A percentile compares a stretch with the other conserved stretches of the same genome.
These are phyloP conservation scores for Spilarctia lutea DNA, from an alignment of 2,888 invertebrate species.

Conservation along the genomic window DNA sequence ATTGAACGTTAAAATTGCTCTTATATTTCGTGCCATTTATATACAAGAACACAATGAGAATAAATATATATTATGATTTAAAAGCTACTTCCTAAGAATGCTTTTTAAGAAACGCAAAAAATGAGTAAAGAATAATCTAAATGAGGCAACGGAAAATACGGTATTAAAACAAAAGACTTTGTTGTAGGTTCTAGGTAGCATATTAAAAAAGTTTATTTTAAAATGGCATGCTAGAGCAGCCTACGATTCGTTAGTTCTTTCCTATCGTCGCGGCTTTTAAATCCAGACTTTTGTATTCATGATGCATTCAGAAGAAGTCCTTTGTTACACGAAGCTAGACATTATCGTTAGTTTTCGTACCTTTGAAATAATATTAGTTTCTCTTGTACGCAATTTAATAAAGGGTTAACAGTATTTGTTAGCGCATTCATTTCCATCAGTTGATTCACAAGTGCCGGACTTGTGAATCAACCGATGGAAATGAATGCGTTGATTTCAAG, in stretches of 20 bases:
- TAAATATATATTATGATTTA: conserved; percentile 20
- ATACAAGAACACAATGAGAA: conserved; percentile 17
- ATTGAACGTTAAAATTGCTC: conserved; percentile 35
- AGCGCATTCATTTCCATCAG: too few relatives aligned
- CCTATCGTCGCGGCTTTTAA: conserved; percentile 65
- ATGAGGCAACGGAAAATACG: conserved; percentile 60
- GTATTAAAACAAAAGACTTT: conserved; percentile 65
- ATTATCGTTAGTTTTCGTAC: conserved; percentile 75
- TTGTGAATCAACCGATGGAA: conserved; percentile 53
- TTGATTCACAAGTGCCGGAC: too few relatives aligned
- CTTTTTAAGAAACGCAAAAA: conserved; percentile 41
- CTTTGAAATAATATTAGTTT: conserved; percentile 79
- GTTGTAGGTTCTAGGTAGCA: conserved; percentile 54
- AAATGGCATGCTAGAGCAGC: conserved; percentile 61
- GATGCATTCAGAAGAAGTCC: conserved; percentile 75
- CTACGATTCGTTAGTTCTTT: conserved; percentile 65
- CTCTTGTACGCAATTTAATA: conserved; percentile 54
- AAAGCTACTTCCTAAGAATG: conserved; percentile 14
- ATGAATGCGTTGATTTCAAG: conserved; percentile 31
- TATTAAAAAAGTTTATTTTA: conserved; percentile 63
- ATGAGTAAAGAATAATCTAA: conserved; percentile 55
- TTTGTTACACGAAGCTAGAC: conserved; percentile 76
- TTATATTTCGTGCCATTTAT: conserved; percentile 38
- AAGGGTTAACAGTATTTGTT: conserved; percentile 67
- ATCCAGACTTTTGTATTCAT: conserved; percentile 73